Percentiles rank a stretch among this genome's conserved stretches.
These are phyloP conservation scores for Leptarthrus brevirostris DNA, from an alignment of 2,888 invertebrate species.

Conservation along the genomic window DNA sequence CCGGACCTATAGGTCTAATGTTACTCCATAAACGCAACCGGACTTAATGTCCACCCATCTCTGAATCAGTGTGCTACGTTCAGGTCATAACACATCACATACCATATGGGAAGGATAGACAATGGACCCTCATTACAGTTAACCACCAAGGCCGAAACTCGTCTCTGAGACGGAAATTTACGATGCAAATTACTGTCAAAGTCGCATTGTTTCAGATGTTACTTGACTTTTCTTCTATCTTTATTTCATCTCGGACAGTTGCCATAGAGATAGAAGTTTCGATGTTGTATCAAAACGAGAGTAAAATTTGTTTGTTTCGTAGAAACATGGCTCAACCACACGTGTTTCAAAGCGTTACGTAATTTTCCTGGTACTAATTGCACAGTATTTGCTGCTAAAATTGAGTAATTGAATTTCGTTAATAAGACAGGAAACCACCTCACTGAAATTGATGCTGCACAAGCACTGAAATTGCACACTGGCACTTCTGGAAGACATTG, in stretches of 20 bases:
- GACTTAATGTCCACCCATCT: not conserved
- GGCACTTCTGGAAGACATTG: not conserved
- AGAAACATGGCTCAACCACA: no score
- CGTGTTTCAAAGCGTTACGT: not conserved
- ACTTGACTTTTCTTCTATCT: not conserved
- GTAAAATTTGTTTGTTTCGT: not conserved
- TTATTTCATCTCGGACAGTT: no score
- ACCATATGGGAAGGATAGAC: not conserved
- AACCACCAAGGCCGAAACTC: slow-evolving; percentile 10
- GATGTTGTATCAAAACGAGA: not conserved
- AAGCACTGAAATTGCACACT: not conserved
- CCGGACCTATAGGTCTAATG: not conserved
- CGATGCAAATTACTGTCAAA: slow-evolving; percentile 37
- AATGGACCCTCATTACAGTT: not conserved
- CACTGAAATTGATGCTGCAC: slow-evolving; percentile 10
- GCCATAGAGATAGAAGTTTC: not conserved
- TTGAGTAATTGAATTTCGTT: slow-evolving; percentile 18
- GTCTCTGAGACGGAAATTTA: slow-evolving; percentile 30
- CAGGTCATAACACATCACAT: not conserved
- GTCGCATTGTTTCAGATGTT: slow-evolving; percentile 15
- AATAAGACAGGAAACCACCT: not conserved
- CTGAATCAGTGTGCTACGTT: not conserved
- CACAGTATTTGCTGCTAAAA: not conserved
- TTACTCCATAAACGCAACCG: not conserved
- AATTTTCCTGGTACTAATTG: slow-evolving; percentile 4